Evolutionary conservation across 35 echinoderm and acorn worm genomes (phyloP).

Genomic region (Apostichopus parvimensis): DNA sequence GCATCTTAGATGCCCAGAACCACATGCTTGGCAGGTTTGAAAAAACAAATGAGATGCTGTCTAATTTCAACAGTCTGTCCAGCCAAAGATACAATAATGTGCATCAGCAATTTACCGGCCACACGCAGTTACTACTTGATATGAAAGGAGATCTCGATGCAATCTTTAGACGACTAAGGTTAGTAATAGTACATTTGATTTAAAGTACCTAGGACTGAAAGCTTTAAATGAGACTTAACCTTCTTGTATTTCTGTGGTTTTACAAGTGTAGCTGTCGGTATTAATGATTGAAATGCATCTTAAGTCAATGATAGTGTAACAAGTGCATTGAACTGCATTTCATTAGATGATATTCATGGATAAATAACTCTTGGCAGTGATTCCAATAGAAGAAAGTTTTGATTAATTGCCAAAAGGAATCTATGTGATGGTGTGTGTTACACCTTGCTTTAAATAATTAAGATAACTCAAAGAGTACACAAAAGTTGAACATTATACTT

Average conservation of each 20-base stretch:
- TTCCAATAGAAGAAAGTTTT: too few species aligned
- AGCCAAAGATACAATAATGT: slow-evolving; percentile 75
- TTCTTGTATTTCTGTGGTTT: background rate
- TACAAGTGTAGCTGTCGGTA: background rate
- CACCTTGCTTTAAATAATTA: too few species aligned
- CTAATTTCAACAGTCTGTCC: slow-evolving; percentile 86
- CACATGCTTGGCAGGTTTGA: slow-evolving; percentile 95
- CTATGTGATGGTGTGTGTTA: too few species aligned
- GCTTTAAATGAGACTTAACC: background rate
- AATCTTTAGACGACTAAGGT: slow-evolving; percentile 89
- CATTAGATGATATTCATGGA: too few species aligned
- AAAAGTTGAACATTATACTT: too few species aligned
- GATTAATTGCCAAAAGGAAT: too few species aligned
- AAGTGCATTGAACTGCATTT: too few species aligned
- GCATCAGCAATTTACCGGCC: slow-evolving; percentile 74
- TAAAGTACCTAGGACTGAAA: background rate
- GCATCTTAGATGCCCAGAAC: slow-evolving; percentile 76
- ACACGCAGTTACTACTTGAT: slow-evolving; percentile 76
- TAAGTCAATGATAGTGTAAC: too few species aligned
- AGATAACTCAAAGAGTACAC: too few species aligned
- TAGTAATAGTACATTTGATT: background rate
- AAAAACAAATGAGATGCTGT: slow-evolving; percentile 94
- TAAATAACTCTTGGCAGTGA: too few species aligned
- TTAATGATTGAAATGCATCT: too few species aligned
- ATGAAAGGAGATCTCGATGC: slow-evolving; percentile 81